Base-by-base conservation (phyloP, 2,797 vertebrate genomes). In the Sternarchorhynchus goeldii region DNA sequence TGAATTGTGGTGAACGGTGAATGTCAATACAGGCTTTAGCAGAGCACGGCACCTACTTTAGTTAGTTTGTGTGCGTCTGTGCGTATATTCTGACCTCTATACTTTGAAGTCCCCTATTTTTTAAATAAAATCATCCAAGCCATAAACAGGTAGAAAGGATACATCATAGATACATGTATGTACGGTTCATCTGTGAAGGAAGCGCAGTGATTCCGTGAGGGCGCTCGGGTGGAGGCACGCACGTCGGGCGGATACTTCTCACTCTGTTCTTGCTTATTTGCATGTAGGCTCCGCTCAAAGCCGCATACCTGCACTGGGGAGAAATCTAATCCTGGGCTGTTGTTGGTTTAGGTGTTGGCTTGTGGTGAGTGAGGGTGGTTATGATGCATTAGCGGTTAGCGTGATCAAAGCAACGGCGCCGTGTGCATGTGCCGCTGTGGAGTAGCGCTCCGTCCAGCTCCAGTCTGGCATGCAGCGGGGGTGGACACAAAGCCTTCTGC, bases 1-100 rank as follows among this genome's bases (percentile, higher is more conserved):
- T 84, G 81, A 86, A 86, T 84, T 68, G 75, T 59, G 10, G 39
- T 53, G 16, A 66, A 53, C 12, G 36, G 53, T 50, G 68, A 81
- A 56, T 90, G 87, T 89, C 88, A 89, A 87, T 92, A 90, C 86
- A 84, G 84, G 85, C 65, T 86, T 75, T 84, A 87, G 88, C 87
- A 64, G 84, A 77, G 17, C 39, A 36, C 79, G 59, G 84, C 83
- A 82, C 89, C 56, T 84, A 76, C 83, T 89, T 87, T 88, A 87
- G 89, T 87, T 89, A 25, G 76, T 89, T 86, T 87, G 82, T 81
- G 67, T 69, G 41, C 82, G 82, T 73, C 71, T 85, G 82, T 81
- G 67, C 70, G 79, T 79, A 88, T 81, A 84, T 75, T 84, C 84
- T 76, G 86, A 84, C 84, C 83, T 83, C 58, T 21, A 31, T 78